Evolutionary conservation across 2,888 invertebrate species (phyloP).

Genomic region (Drosophila sordidapex): DNA sequence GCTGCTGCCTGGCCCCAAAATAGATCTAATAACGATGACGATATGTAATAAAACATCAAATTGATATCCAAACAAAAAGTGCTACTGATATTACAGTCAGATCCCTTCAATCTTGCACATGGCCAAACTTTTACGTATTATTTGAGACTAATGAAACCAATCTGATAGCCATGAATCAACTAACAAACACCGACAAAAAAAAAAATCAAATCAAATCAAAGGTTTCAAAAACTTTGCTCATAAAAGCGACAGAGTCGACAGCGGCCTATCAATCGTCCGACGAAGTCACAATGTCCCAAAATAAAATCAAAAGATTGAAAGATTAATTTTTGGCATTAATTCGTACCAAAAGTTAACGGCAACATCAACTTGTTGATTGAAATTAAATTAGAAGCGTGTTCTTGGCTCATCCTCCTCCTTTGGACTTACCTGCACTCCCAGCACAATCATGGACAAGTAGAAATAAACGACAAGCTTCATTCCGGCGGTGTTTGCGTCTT

Average conservation of each 20-base stretch:
- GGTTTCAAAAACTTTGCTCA: conserved; percentile 65
- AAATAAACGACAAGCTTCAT: conserved; percentile 83
- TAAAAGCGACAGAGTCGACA: conserved; percentile 43
- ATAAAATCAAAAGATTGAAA: conserved; percentile 56
- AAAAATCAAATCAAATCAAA: conserved; percentile 30
- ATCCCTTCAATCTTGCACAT: conserved; percentile 45
- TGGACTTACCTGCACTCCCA: conserved; percentile 82
- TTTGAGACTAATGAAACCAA: conserved; percentile 73
- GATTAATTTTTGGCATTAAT: conserved; percentile 17
- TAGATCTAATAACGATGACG: conserved; percentile 25
- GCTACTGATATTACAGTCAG: conserved; percentile 41
- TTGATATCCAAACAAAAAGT: conserved; percentile 50
- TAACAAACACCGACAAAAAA: background rate
- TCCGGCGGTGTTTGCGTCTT: conserved; percentile 41
- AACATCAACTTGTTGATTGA: conserved; percentile 79
- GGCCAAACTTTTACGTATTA: conserved; percentile 39
- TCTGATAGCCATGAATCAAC: conserved; percentile 40
- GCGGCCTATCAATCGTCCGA: conserved; percentile 63
- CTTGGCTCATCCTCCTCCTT: background rate
- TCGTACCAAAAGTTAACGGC: conserved; percentile 39
- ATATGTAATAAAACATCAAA: conserved; percentile 47
- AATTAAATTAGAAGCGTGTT: conserved; percentile 61
- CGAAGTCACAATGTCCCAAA: conserved; percentile 37
- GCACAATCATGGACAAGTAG: conserved; percentile 83
- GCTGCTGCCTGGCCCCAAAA: conserved; percentile 29